Evolutionary conservation across 2,113 vertebrate species (phyloP).

Genomic region (Engraulis encrasicolus): DNA sequence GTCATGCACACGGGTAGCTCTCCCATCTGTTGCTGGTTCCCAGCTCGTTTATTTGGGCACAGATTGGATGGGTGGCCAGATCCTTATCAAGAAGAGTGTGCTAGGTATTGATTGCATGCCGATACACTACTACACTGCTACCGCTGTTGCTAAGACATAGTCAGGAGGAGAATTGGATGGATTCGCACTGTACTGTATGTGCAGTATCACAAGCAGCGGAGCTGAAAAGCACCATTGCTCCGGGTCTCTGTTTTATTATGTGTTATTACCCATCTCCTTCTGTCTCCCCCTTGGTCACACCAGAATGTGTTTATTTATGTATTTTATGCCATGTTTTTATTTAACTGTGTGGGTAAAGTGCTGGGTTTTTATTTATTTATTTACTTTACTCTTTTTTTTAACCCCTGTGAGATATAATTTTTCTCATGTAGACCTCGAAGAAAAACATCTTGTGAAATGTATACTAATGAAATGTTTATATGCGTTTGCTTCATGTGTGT

Average conservation of each 20-base stretch:
- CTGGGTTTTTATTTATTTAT: not conserved
- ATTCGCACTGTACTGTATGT: not conserved
- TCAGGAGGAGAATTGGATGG: not conserved
- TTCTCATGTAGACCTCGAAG: not conserved
- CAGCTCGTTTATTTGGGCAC: conserved; percentile 6
- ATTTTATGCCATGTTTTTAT: not conserved
- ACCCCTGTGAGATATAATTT: not conserved
- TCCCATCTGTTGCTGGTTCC: not conserved
- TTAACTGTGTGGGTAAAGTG: no score
- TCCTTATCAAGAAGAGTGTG: conserved; percentile 35
- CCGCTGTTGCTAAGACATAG: not conserved
- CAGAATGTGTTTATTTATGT: not conserved
- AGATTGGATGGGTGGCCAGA: not conserved
- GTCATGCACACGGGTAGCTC: not conserved
- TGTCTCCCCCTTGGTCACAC: not conserved
- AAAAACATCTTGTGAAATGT: not conserved
- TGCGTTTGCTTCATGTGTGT: not conserved
- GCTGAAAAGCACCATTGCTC: not conserved
- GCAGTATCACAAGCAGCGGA: not conserved
- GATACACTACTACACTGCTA: conserved; percentile 32
- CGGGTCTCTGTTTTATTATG: not conserved
- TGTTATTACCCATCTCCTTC: not conserved
- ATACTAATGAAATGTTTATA: conserved; percentile 11
- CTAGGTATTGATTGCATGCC: conserved; percentile 35
- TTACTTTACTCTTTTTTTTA: not conserved